Conservation (phyloP, 2,888 invertebrate genomes). For the Latheticus oryzae region DNA sequence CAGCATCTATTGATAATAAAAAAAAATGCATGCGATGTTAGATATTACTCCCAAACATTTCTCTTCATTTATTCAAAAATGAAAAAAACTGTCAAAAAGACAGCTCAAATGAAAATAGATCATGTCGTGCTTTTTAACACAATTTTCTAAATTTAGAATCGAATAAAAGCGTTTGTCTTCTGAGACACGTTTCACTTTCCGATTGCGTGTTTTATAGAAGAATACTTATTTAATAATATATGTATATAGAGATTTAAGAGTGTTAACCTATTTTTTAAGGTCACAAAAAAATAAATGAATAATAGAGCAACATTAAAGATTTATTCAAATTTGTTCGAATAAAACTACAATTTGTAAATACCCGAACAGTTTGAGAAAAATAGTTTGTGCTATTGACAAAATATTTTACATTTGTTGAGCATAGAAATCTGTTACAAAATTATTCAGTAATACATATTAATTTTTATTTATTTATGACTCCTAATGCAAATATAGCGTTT, state of each 20-base stretch:
- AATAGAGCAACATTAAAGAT: slow-evolving; percentile 3
- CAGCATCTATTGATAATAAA: too few relatives aligned
- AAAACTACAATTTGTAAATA: background rate
- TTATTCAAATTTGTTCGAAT: background rate
- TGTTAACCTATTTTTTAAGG: slow-evolving; percentile 10
- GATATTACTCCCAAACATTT: too few relatives aligned
- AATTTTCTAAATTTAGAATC: slow-evolving; percentile 21
- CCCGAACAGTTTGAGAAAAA: slow-evolving; percentile 1
- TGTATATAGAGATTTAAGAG: slow-evolving; percentile 7
- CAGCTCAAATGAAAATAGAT: slow-evolving; percentile 1
- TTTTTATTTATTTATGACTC: too few relatives aligned
- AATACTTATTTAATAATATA: slow-evolving; percentile 31
- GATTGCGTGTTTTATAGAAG: slow-evolving; percentile 22
- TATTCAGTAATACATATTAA: too few relatives aligned
- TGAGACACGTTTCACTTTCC: slow-evolving; percentile 25
- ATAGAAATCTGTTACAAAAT: too few relatives aligned
- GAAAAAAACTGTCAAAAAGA: background rate
- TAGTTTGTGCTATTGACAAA: background rate
- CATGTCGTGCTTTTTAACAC: slow-evolving; percentile 16
- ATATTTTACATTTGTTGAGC: too few relatives aligned
- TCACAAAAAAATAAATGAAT: slow-evolving; percentile 8
- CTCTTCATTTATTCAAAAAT: background rate
- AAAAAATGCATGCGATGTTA: too few relatives aligned
- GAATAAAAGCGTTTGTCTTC: slow-evolving; percentile 10
- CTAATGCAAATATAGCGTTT: slow-evolving; percentile 1